Conservation (phyloP, 2,113 vertebrate genomes). For the Polyodon spathula region DNA sequence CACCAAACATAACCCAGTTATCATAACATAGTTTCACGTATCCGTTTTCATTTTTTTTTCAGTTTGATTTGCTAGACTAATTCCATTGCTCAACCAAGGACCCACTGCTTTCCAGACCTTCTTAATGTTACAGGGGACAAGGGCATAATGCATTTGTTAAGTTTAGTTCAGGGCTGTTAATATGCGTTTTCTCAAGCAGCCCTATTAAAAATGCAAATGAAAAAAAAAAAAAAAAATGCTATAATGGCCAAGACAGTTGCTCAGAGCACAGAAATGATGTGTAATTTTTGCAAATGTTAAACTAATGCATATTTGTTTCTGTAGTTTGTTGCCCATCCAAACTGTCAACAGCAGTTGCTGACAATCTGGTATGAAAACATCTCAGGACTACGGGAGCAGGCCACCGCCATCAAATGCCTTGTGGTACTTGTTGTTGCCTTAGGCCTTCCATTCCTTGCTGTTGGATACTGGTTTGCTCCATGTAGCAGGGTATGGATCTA, state of each 20-base stretch:
- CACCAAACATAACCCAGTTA: conserved; percentile 15
- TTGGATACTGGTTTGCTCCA: conserved; percentile 77
- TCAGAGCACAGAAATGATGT: not conserved
- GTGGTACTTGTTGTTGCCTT: conserved; percentile 74
- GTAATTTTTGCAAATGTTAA: not conserved
- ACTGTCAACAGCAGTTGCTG: conserved; percentile 79
- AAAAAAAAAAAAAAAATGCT: not conserved
- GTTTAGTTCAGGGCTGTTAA: conserved; percentile 16
- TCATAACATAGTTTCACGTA: not conserved
- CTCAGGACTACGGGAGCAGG: conserved; percentile 72
- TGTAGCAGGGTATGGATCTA: conserved; percentile 67
- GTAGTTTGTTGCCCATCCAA: conserved; percentile 83
- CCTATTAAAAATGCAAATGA: conserved; percentile 17
- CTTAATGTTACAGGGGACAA: not conserved
- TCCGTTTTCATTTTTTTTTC: not conserved
- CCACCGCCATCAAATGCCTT: conserved; percentile 76
- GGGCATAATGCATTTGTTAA: conserved; percentile 6
- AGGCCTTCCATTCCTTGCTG: conserved; percentile 71
- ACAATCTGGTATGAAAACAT: conserved; percentile 85
- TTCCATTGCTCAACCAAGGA: not conserved
- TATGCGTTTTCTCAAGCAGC: conserved; percentile 5
- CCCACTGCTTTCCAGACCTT: not conserved
- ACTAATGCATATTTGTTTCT: conserved; percentile 16
- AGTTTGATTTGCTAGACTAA: not conserved
- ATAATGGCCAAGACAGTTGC: not conserved